Base-by-base conservation (phyloP, 2,113 vertebrate genomes). In the Dasyornis broadbenti region DNA sequence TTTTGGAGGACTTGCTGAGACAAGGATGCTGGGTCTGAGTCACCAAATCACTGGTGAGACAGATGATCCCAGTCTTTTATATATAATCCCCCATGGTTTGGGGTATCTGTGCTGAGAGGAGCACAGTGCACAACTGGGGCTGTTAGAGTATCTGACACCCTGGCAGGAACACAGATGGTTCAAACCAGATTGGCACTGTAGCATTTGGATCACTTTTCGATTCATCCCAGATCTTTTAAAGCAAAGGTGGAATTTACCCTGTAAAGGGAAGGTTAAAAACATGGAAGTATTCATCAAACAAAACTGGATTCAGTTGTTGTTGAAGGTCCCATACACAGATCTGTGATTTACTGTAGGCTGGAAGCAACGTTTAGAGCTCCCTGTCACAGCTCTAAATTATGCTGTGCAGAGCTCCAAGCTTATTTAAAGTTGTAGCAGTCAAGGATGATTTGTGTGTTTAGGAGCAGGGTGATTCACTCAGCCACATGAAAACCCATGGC, bases 271-370 rank as follows among this genome's bases (percentile, higher is more conserved):
- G 35, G 47, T 53, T 94, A 59, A 57, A 93, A 59, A 23, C 30
- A n/a, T 52, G 28, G 26, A 72, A 39, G 10, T 30, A 37, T 75
- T 70, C 39, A 24, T 59, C 35, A 37, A 22, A 40, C 39, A 81
- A 81, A 97, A 63, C 60, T 39, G 47, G 61, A 47, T 53, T 69
- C 42, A 23, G 33, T 82, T 86, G 63, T 78, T 75, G 86, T 71
- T 92, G 76, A 69, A 90, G 52, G 77, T 76, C 44, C 37, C 0
- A 1, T n/a, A 40, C 2, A 0, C 69, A 66, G 49, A 76, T 71
- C 57, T 72, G 49, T 94, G 85, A 86, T 91, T 94, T 94, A 90
- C 82, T 91, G 82, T 11, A 60, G 64, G 73, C 83, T 89, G 77
- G n/a, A 78, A 91, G 37, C 73, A 91, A 78, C 27, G 17, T 95